Evolutionary conservation across 1,140 invertebrate species (phyloP).

Genomic region (Zaprionus lachaisei): DNA sequence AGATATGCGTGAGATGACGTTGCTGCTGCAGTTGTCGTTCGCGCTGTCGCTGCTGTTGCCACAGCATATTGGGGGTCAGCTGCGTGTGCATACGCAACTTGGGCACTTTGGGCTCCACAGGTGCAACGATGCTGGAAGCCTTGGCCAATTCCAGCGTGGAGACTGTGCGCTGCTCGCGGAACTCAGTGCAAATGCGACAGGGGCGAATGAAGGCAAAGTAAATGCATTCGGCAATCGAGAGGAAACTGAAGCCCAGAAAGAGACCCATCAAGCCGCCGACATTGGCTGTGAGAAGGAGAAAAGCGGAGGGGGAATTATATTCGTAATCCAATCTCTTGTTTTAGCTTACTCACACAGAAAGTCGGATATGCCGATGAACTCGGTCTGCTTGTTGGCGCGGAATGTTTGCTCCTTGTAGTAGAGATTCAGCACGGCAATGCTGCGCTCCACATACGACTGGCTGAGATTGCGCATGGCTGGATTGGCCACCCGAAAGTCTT

Average conservation of each 20-base stretch:
- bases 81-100: neutral
- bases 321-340: too few species aligned
- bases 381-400: constrained; percentile 88
- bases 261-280: constrained; percentile 92
- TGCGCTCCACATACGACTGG: constrained; percentile 89
- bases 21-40: constrained; percentile 20
- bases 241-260: constrained; percentile 92
- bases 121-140: neutral
- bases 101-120: neutral
- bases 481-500: constrained; percentile 58
- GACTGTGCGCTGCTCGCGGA: constrained; percentile 36
- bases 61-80: neutral
- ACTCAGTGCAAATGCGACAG: constrained; percentile 81
- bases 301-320: neutral
- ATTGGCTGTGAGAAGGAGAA: constrained; percentile 86
- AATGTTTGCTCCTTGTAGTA: constrained; percentile 90
- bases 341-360: constrained; percentile 88
- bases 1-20: constrained; percentile 24
- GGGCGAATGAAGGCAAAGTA: constrained; percentile 89
- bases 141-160: constrained; percentile 30
- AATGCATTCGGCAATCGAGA: constrained; percentile 90
- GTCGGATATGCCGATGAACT: constrained; percentile 91
- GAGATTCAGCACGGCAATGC: constrained; percentile 90
- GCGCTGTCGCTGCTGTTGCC: constrained; percentile 16
- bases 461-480: constrained; percentile 85